Percentiles rank a stretch among this genome's conserved stretches.
Evolutionary conservation across 1,140 invertebrate species (phyloP).

Genomic region (Macrostomum lignano): DNA sequence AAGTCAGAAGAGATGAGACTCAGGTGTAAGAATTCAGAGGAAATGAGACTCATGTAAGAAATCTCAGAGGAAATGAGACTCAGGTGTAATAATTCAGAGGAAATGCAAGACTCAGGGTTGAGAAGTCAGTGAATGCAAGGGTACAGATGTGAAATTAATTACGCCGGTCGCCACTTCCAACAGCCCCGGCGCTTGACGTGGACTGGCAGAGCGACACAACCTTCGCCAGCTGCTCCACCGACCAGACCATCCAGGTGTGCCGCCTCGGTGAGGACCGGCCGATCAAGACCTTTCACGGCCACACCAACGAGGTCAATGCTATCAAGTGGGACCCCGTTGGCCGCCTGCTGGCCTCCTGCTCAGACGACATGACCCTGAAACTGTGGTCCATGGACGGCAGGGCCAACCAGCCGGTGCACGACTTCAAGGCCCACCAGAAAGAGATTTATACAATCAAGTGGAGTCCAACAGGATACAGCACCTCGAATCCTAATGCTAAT

Average conservation of each 20-base stretch:
- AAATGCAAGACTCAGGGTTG: no score
- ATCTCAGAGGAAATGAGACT: no score
- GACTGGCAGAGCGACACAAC: conserved; percentile 92
- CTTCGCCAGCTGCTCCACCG: conserved; percentile 94
- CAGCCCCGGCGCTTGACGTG: conserved; percentile 80
- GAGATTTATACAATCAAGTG: conserved; percentile 99
- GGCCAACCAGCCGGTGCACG: conserved; percentile 78
- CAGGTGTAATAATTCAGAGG: no score
- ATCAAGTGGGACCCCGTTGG: conserved; percentile 98
- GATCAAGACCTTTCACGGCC: conserved; percentile 87
- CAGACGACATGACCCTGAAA: conserved; percentile 93
- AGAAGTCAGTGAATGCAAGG: no score
- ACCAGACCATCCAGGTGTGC: conserved; percentile 93
- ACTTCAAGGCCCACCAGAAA: conserved; percentile 83
- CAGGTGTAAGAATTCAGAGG: no score
- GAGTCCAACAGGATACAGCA: conserved; percentile 84
- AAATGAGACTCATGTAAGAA: no score
- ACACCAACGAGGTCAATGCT: conserved; percentile 98
- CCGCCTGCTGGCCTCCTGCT: conserved; percentile 78
- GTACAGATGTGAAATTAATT: no score
- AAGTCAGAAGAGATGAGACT: no score
- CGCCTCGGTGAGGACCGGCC: conserved; percentile 65
- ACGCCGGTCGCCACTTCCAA: no score
- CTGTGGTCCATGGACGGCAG: conserved; percentile 93
- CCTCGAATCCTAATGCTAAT: conserved; percentile 82